phyloP scores from a whole-genome alignment of 2,888 invertebrate species.

The Nomada hirtipes region DNA sequence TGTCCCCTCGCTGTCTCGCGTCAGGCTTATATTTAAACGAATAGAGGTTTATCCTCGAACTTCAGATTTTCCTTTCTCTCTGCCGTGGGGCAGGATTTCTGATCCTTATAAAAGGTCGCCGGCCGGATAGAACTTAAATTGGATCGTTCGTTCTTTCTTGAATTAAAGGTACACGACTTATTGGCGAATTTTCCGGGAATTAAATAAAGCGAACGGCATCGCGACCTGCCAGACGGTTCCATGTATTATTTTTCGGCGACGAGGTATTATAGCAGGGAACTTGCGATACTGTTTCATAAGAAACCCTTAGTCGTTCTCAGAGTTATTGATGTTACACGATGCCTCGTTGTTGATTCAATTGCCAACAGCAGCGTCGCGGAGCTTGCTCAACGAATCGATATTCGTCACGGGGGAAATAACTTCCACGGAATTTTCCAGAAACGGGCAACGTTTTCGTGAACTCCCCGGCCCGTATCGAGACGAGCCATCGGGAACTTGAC shows the following conservation, averaged over 20 bases:
- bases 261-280: too few species aligned
- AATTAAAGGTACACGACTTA: conserved; percentile 30
- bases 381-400: too few species aligned
- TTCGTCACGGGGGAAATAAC: too few species aligned
- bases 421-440: neutral
- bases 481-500: neutral
- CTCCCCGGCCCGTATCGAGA: too few species aligned
- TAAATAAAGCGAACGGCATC: neutral
- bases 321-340: too few species aligned
- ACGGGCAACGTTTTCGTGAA: too few species aligned
- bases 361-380: too few species aligned
- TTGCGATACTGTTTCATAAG: too few species aligned
- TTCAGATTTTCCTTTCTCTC: neutral
- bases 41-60: conserved; percentile 41
- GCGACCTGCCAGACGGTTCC: too few species aligned
- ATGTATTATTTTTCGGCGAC: too few species aligned
- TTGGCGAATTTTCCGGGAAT: conserved; percentile 5
- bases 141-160: conserved; percentile 38
- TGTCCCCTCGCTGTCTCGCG: conserved; percentile 50
- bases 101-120: conserved; percentile 1
- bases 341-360: too few species aligned
- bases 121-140: conserved; percentile 46
- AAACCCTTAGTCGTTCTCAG: too few species aligned
- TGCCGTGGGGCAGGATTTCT: conserved; percentile 16
- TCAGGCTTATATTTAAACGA: conserved; percentile 61